phyloP scores from a whole-genome alignment of 1,140 invertebrate species.

The honey bee (Apis mellifera) region Amel_HAv3.1 CM009934.2:9005501-9006000 shows the following conservation, averaged over 20 bases:
- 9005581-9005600: background rate
- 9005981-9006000: constrained; percentile 19
- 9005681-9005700: background rate
- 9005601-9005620: background rate
- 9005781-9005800: too few species aligned
- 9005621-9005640: background rate
- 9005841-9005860: background rate
- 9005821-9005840: too few species aligned
- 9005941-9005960: background rate
- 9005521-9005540: background rate
- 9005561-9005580: background rate
- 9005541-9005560: background rate
- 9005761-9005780: too few species aligned
- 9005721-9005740: too few species aligned
- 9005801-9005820: too few species aligned
- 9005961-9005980: background rate
- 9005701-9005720: background rate
- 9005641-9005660: background rate
- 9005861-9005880: background rate
- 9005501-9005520: background rate
- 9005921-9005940: background rate
- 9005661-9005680: background rate
- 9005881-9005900: background rate
- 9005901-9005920: constrained; percentile 11
- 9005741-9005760: too few species aligned